These are phyloP conservation scores for Seriola rivoliana DNA, from an alignment of 2,113 vertebrate genomes.

Conservation along the genomic window DNA sequence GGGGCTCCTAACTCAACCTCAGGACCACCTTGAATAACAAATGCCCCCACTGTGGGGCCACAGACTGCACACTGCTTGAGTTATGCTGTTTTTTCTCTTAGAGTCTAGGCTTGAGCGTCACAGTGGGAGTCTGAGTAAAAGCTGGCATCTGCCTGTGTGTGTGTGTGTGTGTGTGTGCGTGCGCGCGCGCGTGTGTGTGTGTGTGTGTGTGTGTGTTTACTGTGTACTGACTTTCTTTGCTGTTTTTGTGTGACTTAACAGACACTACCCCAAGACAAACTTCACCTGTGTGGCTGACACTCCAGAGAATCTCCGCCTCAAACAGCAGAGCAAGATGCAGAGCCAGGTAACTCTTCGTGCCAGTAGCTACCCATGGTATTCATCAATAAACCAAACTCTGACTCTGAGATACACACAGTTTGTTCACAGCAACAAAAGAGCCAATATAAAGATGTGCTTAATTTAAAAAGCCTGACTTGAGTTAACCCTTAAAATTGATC, in stretches of 20 bases:
- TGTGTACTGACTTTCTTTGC: constrained; percentile 38
- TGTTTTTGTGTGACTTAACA: constrained; percentile 76
- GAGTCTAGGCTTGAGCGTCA: constrained; percentile 28
- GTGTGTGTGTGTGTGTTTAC: constrained; percentile 40
- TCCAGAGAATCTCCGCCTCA: constrained; percentile 96
- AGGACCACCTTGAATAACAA: constrained; percentile 74
- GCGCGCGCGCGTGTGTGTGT: constrained; percentile 44
- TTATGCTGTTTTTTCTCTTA: constrained; percentile 45
- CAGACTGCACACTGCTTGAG: constrained; percentile 64
- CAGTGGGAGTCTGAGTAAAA: constrained; percentile 43
- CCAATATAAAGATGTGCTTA: not conserved
- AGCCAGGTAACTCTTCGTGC: constrained; percentile 89
- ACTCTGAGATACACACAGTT: not conserved
- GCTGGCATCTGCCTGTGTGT: constrained; percentile 34
- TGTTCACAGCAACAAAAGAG: not conserved
- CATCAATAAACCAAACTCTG: not conserved
- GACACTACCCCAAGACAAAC: constrained; percentile 97
- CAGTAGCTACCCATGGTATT: not conserved
- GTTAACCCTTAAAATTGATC: constrained; percentile 3
- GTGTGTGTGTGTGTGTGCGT: constrained; percentile 49
- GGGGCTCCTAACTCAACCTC: constrained; percentile 71
- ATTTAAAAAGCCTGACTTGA: constrained; percentile 15
- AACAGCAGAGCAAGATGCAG: constrained; percentile 97
- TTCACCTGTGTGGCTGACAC: constrained; percentile 97
- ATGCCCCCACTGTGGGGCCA: constrained; percentile 58